Evolutionary conservation across 2,797 vertebrate genomes (phyloP), one percentile per base, ranked within the genome.

Genomic region (Rhinophrynus dorsalis): DNA sequence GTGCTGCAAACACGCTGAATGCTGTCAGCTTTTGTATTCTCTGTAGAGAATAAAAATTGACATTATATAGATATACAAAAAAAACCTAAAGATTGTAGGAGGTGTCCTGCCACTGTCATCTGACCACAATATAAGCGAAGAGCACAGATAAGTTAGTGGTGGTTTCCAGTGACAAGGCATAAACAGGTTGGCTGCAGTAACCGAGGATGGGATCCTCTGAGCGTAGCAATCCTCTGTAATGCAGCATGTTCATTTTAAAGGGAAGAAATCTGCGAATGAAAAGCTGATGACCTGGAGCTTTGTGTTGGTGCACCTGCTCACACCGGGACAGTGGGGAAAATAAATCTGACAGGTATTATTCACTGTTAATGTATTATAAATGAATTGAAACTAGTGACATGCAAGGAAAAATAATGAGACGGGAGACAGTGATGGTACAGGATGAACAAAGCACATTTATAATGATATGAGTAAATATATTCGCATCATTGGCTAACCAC

Each of bases 401-500:
- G 91, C 91, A 92, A 92, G 91, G 91, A 93, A 93, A 92, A 92
- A 73, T 73, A 92, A 93, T 93, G 91, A 93, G 91, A 93, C 91
- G 90, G 91, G 91, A 92, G 91, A 93, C 91, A 93, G 91, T 92
- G 90, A 93, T 91, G 91, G 90, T 93, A 93, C 91, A 92, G 92
- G 91, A 93, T 93, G 91, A 92, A 91, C 91, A 92, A 92, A 93
- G 91, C 91, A 93, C 91, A 93, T 93, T 93, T 93, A 93, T 93
- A 92, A 93, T 92, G 91, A 92, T 92, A 92, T 93, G 91, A 91
- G 90, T 92, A 92, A 92, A 92, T 92, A 93, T 93, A 93, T 92
- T 92, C 91, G 91, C 90, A 89, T 90, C 90, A 93, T 92, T 56
- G 91, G 90, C 91, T 93, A 92, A 93, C 91, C 91, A 93, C 91